Evolutionary conservation across 2,888 invertebrate genomes (phyloP), one percentile per base, ranked within the genome.

Genomic region (Prenolepis imparis): DNA sequence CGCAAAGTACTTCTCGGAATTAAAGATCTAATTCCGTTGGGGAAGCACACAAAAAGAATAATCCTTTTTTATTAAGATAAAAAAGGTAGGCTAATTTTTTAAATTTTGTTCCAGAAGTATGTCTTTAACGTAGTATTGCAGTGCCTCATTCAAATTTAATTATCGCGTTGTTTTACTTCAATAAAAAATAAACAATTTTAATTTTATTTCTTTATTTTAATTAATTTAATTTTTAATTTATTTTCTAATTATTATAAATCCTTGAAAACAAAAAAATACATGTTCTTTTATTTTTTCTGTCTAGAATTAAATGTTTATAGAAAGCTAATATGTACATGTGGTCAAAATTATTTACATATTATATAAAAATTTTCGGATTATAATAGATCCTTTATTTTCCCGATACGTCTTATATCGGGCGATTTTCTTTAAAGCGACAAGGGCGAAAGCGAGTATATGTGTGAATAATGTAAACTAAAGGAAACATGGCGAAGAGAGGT

Each of bases 391-490:
- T 52, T 67, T 41, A 18, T 77, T 67, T 67, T 6, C 39, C 8
- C 67, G 12, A n/a, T 55, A 28, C 67, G 75, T 77, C 18, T 55
- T 55, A n/a, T n/a, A 55, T 55, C 66, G 12, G 18, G 5, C 39
- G 39, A 55, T 67, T 28, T 39, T 24, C 12, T 39, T 66, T 21
- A 24, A 32, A 64, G 18, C 24, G n/a, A 77, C n/a, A 77, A 12
- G 18, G 5, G 18, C 32, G 28, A 1, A 39, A 55, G 32, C 66
- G 24, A 18, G 32, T n/a, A 77, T 24, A 39, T 39, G 55, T 55
- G 77, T 77, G 67, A 67, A 55, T 77, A 55, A 66, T 77, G 28
- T 67, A 77, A 77, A 39, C 39, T 55, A 55, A 77, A 77, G 39
- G 52, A 24, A 24, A 55, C n/a, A 41, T 24, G 67, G 24, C 28